Percentiles rank a stretch among this genome's conserved stretches.
These are phyloP conservation scores for Montipora foliosa DNA, from an alignment of 64 coral and sea anemone genomes.

Conservation along the genomic window DNA sequence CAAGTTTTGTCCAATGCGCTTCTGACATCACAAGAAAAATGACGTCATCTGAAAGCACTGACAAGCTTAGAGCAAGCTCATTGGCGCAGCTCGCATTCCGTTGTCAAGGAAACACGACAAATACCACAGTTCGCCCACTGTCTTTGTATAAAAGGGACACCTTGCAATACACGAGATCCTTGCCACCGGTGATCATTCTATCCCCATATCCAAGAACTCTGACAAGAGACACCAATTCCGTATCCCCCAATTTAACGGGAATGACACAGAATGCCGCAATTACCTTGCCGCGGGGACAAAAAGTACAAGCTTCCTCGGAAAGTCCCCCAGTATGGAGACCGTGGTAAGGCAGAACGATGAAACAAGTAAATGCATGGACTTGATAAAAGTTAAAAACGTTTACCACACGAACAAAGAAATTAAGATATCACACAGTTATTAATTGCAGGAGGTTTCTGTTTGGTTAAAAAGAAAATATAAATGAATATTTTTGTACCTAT, in stretches of 20 bases:
- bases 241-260: background rate
- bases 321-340: conserved; percentile 55
- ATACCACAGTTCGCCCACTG: background rate
- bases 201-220: conserved; percentile 68
- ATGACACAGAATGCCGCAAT: background rate
- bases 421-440: background rate
- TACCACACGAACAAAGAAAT: background rate
- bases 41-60: conserved; percentile 29
- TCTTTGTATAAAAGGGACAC: conserved; percentile 42
- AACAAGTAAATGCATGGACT: background rate
- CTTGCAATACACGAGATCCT: conserved; percentile 42
- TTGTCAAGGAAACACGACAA: conserved; percentile 81
- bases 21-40: conserved; percentile 75
- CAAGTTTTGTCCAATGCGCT: conserved; percentile 73
- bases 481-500: background rate
- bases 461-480: background rate
- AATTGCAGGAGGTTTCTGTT: background rate
- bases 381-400: background rate
- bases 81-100: conserved; percentile 75
- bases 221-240: background rate
- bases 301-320: background rate
- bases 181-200: conserved; percentile 45
- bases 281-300: background rate
- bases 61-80: conserved; percentile 65
- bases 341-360: conserved; percentile 18